These are phyloP conservation scores for Salarias fasciatus DNA, from an alignment of 2,797 vertebrate species.

Conservation along the genomic window DNA sequence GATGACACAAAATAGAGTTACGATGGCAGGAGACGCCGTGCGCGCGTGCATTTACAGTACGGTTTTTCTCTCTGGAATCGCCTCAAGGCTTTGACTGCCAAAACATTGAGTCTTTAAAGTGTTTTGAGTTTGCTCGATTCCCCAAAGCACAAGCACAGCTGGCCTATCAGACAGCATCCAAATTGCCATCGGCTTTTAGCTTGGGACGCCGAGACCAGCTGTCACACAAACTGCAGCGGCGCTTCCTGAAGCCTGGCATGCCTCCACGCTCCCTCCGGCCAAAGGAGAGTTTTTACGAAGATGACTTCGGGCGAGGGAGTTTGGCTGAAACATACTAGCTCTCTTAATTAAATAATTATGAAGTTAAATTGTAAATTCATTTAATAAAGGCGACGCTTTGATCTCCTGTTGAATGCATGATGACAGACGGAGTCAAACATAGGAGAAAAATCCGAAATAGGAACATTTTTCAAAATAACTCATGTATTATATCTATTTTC, in stretches of 20 bases:
- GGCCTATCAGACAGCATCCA: constrained; percentile 34
- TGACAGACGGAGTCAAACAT: too few species aligned
- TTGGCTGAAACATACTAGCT: constrained; percentile 4
- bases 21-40: constrained; percentile 9
- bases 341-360: not conserved
- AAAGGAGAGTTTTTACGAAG: constrained; percentile 1
- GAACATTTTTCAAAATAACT: not conserved
- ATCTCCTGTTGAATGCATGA: too few species aligned
- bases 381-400: not conserved
- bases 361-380: too few species aligned
- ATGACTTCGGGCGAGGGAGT: constrained; percentile 6
- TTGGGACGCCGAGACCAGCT: constrained; percentile 9
- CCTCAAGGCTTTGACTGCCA: constrained; percentile 43
- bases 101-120: constrained; percentile 35
- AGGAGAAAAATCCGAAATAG: too few species aligned
- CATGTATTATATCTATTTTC: not conserved
- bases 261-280: constrained; percentile 2
- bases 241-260: constrained; percentile 1
- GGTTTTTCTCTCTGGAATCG: not conserved
- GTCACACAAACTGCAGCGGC: constrained; percentile 17
- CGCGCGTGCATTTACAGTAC: constrained; percentile 7
- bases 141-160: constrained; percentile 25
- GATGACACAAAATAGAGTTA: constrained; percentile 11
- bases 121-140: constrained; percentile 36
- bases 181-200: constrained; percentile 32